phyloP scores from a whole-genome alignment of 2,113 vertebrate species.

The Callorhinus ursinus region DNA sequence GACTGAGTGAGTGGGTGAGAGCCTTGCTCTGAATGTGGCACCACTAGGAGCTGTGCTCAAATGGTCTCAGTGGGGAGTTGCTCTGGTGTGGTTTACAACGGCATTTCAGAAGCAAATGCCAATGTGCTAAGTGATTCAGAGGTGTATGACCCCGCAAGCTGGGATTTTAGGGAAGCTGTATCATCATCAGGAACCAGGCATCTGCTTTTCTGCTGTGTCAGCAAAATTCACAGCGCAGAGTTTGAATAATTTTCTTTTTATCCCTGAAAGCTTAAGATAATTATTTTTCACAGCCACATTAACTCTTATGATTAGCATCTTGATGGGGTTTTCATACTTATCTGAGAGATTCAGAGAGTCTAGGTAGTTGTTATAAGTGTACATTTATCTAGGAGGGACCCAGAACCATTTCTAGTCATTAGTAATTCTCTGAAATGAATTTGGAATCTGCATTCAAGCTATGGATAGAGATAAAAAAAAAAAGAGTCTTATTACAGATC shows the following conservation, averaged over 20 bases:
- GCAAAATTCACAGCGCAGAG: slow-evolving; percentile 46
- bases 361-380: background rate
- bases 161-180: slow-evolving; percentile 30
- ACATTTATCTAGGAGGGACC: slow-evolving; percentile 48
- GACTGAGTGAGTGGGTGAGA: slow-evolving; percentile 49
- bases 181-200: background rate
- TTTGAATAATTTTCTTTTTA: slow-evolving; percentile 54
- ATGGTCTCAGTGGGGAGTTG: slow-evolving; percentile 75
- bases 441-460: slow-evolving; percentile 53
- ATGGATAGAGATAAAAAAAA: slow-evolving; percentile 58
- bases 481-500: slow-evolving; percentile 20
- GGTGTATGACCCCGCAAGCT: background rate
- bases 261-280: slow-evolving; percentile 59
- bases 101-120: slow-evolving; percentile 54
- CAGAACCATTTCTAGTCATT: slow-evolving; percentile 73
- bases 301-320: slow-evolving; percentile 59
- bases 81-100: background rate
- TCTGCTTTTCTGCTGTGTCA: background rate
- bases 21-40: slow-evolving; percentile 22
- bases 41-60: slow-evolving; percentile 79
- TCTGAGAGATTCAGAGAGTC: background rate
- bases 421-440: slow-evolving; percentile 80
- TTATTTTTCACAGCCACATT: slow-evolving; percentile 68
- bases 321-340: slow-evolving; percentile 52
- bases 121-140: slow-evolving; percentile 52